Evolutionary conservation across 2,888 invertebrate genomes (phyloP), one percentile per base, ranked within the genome.

Genomic region (Chamaedrilus cognettii): DNA sequence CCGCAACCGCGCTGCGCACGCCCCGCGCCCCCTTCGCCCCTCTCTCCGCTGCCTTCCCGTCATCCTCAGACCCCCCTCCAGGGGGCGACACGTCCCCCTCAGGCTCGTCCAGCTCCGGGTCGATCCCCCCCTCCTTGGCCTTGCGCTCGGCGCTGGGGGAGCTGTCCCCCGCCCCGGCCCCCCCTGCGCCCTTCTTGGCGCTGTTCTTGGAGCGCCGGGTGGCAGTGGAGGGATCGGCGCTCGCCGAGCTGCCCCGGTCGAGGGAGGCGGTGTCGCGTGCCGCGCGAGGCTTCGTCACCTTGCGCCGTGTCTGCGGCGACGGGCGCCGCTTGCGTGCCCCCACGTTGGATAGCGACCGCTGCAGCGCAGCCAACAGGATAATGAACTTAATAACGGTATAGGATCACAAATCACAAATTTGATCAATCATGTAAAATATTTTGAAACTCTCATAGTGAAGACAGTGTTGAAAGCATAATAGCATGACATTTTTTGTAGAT

Each of bases 261-360:
- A n/a, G 1, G 61, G 31, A 2, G n/a, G 42, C 31, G n/a, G 49
- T 28, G 28, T 28, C 50, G n/a, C 15, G 19, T 15, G 30, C 30
- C 15, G 19, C 32, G 57, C 15, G 19, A 3, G 11, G 57, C n/a
- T n/a, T n/a, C n/a, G n/a, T n/a, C n/a, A n/a, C n/a, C n/a, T n/a
- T n/a, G n/a, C n/a, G n/a, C n/a, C n/a, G 30, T 57, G 11, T 57
- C 32, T 1, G 23, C 23, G 31, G 57, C 57, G 32, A 33, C 26
- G 3, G 3, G 26, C 11, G 4, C n/a, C n/a, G 57, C 26, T 7
- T 30, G n/a, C 2, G 57, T 5, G 3, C 32, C 57, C 5, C 23
- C 57, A 57, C 31, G 31, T 30, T 57, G 57, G n/a, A 30, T 57
- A 33, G 30, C 57, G n/a, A 57, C 57, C 23, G 57, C 31, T 1